A percentile compares a stretch with the other conserved stretches of the same genome.
phyloP scores from a whole-genome alignment of 2,888 invertebrate species.

The Piscicola geometra region DNA sequence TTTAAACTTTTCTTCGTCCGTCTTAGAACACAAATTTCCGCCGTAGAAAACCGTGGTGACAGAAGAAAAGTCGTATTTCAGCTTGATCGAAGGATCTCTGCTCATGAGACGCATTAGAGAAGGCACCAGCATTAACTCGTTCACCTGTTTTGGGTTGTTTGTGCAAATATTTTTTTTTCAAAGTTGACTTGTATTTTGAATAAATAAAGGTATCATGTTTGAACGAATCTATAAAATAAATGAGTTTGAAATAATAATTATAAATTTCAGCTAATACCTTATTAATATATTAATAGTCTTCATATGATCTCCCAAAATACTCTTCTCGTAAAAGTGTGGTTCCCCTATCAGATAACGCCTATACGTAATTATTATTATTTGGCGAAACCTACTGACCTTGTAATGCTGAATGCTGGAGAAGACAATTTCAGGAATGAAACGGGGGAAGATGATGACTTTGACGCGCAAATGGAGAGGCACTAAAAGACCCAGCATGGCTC shows the following conservation, averaged over 20 bases:
- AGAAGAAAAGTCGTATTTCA: slow-evolving; percentile 70
- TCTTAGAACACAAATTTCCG: slow-evolving; percentile 74
- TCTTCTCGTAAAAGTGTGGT: too few species aligned
- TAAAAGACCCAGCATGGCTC: slow-evolving; percentile 33
- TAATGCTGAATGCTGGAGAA: slow-evolving; percentile 64
- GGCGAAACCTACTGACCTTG: too few species aligned
- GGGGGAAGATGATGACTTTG: slow-evolving; percentile 63
- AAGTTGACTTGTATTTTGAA: background rate
- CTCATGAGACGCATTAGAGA: slow-evolving; percentile 74
- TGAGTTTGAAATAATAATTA: too few species aligned
- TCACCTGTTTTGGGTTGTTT: slow-evolving; percentile 58
- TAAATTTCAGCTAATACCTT: too few species aligned
- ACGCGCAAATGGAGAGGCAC: slow-evolving; percentile 12
- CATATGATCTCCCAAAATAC: too few species aligned
- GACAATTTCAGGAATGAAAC: slow-evolving; percentile 67
- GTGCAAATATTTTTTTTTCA: background rate
- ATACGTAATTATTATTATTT: too few species aligned
- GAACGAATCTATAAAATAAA: too few species aligned
- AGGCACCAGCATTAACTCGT: slow-evolving; percentile 69
- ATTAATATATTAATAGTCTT: too few species aligned
- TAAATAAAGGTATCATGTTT: too few species aligned
- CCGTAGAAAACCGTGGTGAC: slow-evolving; percentile 69
- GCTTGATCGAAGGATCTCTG: slow-evolving; percentile 63
- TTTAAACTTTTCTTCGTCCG: slow-evolving; percentile 56
- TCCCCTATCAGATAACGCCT: too few species aligned